phyloP scores from a whole-genome alignment of 2,888 invertebrate species.

The Eumacrocentrus americanus region DNA sequence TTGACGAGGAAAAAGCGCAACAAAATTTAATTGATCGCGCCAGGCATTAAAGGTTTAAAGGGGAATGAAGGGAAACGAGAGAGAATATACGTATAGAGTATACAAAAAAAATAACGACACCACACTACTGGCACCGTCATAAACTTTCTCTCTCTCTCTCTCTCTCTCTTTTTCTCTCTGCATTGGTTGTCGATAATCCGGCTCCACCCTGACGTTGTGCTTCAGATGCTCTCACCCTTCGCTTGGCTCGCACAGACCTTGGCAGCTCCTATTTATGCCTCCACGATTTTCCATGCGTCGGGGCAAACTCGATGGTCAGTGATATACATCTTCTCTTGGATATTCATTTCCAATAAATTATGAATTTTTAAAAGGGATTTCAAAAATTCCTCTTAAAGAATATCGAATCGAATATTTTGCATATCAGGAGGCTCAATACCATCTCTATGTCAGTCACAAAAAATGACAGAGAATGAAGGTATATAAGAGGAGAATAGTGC shows the following conservation, averaged over 20 bases:
- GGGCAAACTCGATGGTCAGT: background rate
- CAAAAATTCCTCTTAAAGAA: background rate
- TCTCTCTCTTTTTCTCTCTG: too few species aligned
- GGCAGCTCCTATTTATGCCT: background rate
- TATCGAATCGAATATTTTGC: background rate
- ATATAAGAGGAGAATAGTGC: background rate
- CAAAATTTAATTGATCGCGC: conserved; percentile 17
- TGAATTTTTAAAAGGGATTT: too few species aligned
- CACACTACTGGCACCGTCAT: conserved; percentile 27
- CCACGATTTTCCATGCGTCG: background rate
- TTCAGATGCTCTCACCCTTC: background rate
- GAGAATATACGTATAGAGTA: conserved; percentile 16
- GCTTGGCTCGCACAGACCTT: background rate
- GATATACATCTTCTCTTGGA: too few species aligned
- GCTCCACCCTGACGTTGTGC: conserved; percentile 19
- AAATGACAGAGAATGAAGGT: background rate
- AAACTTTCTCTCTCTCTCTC: too few species aligned
- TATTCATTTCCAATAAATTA: too few species aligned
- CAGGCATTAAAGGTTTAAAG: conserved; percentile 13
- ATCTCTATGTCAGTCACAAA: background rate
- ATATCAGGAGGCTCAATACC: background rate
- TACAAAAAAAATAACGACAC: conserved; percentile 16
- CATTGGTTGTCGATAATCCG: conserved; percentile 32
- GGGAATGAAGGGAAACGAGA: conserved; percentile 11
- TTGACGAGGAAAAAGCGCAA: background rate